A percentile compares a stretch with the other conserved stretches of the same genome.
These are phyloP conservation scores for Periophthalmodon schlosseri DNA, from an alignment of 2,113 vertebrate genomes.

Conservation along the genomic window DNA sequence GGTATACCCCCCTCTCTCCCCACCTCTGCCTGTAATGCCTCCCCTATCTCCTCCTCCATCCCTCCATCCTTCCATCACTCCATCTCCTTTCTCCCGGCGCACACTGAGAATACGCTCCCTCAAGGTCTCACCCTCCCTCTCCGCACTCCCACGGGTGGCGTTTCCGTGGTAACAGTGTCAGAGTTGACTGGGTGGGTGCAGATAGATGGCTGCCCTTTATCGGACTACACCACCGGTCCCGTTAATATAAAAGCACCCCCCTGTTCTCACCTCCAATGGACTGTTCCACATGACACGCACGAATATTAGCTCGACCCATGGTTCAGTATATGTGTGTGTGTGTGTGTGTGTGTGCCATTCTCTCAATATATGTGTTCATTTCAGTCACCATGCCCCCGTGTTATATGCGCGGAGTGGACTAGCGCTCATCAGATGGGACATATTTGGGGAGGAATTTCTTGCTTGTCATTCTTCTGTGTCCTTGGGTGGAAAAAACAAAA, in stretches of 20 bases:
- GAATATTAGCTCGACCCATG: slow-evolving; percentile 60
- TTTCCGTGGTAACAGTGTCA: slow-evolving; percentile 84
- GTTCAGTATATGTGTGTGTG: slow-evolving; percentile 29
- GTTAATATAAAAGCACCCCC: slow-evolving; percentile 69
- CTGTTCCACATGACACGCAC: slow-evolving; percentile 61
- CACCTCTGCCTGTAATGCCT: slow-evolving; percentile 30
- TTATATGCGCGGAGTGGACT: slow-evolving; percentile 36
- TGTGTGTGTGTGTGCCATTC: not conserved
- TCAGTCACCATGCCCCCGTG: slow-evolving; percentile 11
- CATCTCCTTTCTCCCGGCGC: slow-evolving; percentile 63
- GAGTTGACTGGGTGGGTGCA: slow-evolving; percentile 81
- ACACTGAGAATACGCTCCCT: slow-evolving; percentile 77
- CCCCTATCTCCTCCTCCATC: slow-evolving; percentile 19
- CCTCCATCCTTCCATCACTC: slow-evolving; percentile 15
- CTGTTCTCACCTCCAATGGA: slow-evolving; percentile 61
- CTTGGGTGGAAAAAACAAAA: slow-evolving; percentile 73
- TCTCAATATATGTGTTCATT: slow-evolving; percentile 43
- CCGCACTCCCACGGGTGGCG: slow-evolving; percentile 72
- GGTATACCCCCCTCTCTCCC: slow-evolving; percentile 32
- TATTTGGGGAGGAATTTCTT: slow-evolving; percentile 52
- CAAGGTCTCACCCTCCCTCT: slow-evolving; percentile 75
- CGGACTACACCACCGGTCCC: slow-evolving; percentile 75
- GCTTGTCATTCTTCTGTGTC: slow-evolving; percentile 61
- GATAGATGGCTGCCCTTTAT: slow-evolving; percentile 83
- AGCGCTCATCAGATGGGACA: slow-evolving; percentile 47